These are phyloP conservation scores for Todiramphus chloris DNA, from an alignment of 2,113 vertebrate genomes.

Conservation along the genomic window DNA sequence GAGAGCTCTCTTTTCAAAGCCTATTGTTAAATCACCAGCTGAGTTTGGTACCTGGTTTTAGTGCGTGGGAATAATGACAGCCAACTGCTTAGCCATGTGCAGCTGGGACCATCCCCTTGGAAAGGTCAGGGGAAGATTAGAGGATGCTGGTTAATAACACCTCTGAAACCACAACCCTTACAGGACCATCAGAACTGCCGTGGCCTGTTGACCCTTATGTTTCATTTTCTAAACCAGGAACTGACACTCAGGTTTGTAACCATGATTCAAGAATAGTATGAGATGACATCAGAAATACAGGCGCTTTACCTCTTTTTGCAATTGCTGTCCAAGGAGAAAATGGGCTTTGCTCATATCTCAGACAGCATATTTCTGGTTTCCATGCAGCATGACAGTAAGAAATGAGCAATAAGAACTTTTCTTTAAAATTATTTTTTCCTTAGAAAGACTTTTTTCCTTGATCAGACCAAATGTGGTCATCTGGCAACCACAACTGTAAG, in stretches of 20 bases:
- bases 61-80: neutral
- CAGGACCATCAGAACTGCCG: neutral
- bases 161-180: neutral
- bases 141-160: neutral
- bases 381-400: neutral
- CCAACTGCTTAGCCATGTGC: neutral
- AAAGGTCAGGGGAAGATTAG: conserved; percentile 20
- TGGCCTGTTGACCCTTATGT: neutral
- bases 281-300: neutral
- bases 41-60: neutral
- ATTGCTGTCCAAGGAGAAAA: neutral
- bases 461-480: neutral
- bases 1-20: neutral
- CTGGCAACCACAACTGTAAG: neutral
- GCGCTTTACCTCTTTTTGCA: neutral
- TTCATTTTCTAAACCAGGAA: neutral
- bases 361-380: neutral
- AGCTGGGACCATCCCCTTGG: neutral
- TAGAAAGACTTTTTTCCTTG: neutral
- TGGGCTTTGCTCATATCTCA: neutral
- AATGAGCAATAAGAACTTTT: neutral
- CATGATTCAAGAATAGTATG: neutral
- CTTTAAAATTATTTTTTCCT: neutral
- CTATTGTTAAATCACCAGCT: neutral
- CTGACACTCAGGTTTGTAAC: neutral